These are phyloP conservation scores for Sterrhoptilus dennistouni DNA, from an alignment of 2,113 vertebrate genomes.

Conservation along the genomic window DNA sequence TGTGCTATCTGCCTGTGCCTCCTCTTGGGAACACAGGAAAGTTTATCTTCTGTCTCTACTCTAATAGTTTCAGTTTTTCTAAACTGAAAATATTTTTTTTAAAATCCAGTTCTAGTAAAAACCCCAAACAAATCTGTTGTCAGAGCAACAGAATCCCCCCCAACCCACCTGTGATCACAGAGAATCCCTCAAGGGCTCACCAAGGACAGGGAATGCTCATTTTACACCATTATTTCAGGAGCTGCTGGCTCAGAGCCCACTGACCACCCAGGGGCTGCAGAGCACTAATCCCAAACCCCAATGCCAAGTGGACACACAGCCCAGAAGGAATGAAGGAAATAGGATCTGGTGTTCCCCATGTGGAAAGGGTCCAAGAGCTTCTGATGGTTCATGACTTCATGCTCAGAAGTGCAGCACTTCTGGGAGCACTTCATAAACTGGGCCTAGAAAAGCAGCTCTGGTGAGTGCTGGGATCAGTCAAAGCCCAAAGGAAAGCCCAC, in stretches of 20 bases:
- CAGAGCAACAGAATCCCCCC: background rate
- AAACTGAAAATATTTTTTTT: background rate
- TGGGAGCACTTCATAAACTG: background rate
- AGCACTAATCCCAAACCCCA: background rate
- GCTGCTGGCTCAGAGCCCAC: background rate
- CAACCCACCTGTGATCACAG: no score
- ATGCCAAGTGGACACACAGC: background rate
- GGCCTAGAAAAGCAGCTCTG: background rate
- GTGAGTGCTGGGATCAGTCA: background rate
- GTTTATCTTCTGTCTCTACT: background rate
- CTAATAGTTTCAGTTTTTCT: background rate
- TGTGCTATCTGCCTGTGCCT: rapidly evolving
- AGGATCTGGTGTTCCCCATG: rapidly evolving
- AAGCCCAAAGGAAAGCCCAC: background rate
- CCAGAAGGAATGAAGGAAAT: background rate
- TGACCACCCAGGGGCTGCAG: background rate
- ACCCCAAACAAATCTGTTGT: background rate
- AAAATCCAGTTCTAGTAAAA: background rate
- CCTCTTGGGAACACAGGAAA: background rate
- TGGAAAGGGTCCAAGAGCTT: background rate
- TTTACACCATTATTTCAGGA: background rate
- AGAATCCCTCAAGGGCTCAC: rapidly evolving
- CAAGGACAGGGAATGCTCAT: background rate
- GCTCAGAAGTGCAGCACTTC: background rate
- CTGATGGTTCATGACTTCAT: background rate